These are phyloP conservation scores for Euura saliciscinereae DNA, from an alignment of 1,140 invertebrate genomes.

Conservation along the genomic window DNA sequence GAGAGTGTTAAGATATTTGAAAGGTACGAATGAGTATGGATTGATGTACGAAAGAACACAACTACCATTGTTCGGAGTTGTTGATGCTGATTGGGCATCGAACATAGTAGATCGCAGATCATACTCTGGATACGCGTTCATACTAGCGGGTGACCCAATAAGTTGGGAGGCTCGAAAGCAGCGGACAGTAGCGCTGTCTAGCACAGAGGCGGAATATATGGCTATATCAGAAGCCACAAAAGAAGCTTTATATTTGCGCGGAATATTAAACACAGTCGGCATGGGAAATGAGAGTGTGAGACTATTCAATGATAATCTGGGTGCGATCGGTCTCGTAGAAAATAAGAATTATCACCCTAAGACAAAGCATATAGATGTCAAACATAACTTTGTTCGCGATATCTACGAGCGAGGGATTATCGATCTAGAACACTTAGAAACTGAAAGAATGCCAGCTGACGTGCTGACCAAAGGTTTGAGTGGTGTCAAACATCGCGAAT, in stretches of 20 bases:
- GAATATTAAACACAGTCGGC: slow-evolving; percentile 14
- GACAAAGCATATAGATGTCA: slow-evolving; percentile 38
- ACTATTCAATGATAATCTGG: slow-evolving; percentile 34
- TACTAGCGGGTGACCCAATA: slow-evolving; percentile 30
- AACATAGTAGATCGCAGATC: no score
- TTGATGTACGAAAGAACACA: slow-evolving; percentile 17
- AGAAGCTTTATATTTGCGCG: no score
- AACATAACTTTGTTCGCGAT: slow-evolving; percentile 33
- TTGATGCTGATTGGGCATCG: no score
- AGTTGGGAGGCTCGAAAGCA: slow-evolving; percentile 42
- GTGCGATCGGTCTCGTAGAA: slow-evolving; percentile 30
- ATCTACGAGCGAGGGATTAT: neutral
- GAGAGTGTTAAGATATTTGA: slow-evolving; percentile 33
- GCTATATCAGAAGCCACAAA: no score
- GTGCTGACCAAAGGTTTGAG: neutral
- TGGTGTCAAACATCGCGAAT: neutral
- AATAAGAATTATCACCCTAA: slow-evolving; percentile 22
- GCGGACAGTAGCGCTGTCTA: no score
- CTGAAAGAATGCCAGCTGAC: neutral
- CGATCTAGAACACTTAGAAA: neutral
- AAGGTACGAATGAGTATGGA: slow-evolving; percentile 24
- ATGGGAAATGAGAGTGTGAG: slow-evolving; percentile 15
- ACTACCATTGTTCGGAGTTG: no score
- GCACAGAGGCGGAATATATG: no score
- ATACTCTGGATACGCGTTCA: no score